phyloP scores from a whole-genome alignment of 1,140 invertebrate species.

The Eufriesea mexicana region DNA sequence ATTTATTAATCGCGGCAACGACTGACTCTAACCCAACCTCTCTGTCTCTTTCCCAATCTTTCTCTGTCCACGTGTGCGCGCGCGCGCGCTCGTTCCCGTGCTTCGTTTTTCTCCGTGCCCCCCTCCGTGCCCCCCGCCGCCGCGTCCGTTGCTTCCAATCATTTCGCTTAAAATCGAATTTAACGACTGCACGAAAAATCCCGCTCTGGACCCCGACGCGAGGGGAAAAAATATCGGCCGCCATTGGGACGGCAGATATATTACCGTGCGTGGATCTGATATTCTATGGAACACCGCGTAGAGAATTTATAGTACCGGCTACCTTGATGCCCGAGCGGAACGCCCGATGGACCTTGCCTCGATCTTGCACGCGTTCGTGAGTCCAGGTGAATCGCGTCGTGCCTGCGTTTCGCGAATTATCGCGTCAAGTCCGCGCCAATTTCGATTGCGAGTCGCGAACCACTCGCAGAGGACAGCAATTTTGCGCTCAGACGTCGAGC shows the following conservation, averaged over 20 bases:
- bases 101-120: not conserved
- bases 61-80: too few species aligned
- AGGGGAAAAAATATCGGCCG: not conserved
- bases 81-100: not conserved
- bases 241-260: conserved; percentile 14
- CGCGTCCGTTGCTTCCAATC: not conserved
- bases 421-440: too few species aligned
- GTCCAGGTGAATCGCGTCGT: too few species aligned
- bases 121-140: accelerated
- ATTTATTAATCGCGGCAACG: conserved; percentile 65
- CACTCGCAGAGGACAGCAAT: too few species aligned
- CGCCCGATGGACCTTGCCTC: conserved; percentile 14
- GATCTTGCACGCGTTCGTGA: not conserved
- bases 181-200: conserved; percentile 23
- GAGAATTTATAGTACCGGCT: conserved; percentile 24
- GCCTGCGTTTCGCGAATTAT: too few species aligned
- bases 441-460: too few species aligned
- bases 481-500: too few species aligned
- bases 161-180: conserved; percentile 30
- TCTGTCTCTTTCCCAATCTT: not conserved
- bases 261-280: conserved; percentile 28
- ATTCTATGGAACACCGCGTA: conserved; percentile 15
- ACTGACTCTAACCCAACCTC: conserved; percentile 9
- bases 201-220: too few species aligned
- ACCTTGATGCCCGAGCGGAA: conserved; percentile 4